Base-by-base conservation (phyloP, 1,140 invertebrate genomes). In the Neoseiulus cucumeris region DNA sequence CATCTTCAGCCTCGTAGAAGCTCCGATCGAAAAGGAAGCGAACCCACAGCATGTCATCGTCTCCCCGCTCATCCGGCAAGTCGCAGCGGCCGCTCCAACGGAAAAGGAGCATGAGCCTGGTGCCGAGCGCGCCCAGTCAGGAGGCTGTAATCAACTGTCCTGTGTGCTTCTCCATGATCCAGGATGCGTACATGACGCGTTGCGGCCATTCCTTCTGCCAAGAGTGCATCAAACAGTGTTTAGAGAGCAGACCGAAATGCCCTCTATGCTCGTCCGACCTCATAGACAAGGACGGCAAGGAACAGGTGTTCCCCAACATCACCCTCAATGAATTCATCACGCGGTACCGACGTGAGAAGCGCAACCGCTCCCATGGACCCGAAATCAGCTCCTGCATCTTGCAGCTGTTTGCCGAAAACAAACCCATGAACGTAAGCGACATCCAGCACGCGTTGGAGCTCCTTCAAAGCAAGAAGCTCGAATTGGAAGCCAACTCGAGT, bases 131-230 rank as follows among this genome's bases (percentile, higher is more conserved):
- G 2, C 22, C 51, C 17, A 29, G 25, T 14, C 44, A 51, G 14
- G 84, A 83, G 71, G 82, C 81, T 69, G 86, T 87, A 72, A 84
- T 84, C 68, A 75, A 85, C 0, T 91, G 91, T 73, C 88, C 89
- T 0, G 85, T 95, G 44, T 95, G 91, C 76, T 87, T 92, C 74
- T 86, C 92, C 73, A 76, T 91, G 22, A 90, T 94, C 66, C 84
- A 85, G 65, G 90, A 92, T 76, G 89, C 91, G 0, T 84, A 91
- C 74, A 89, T 94, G 70, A 94, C 91, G 0, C 83, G 85, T 68
- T 96, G 91, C 77, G 91, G 91, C 1, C 92, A 96, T 74, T 92
- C 89, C 4, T 96, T 91, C 77, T 95, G 92, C 78, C 79, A 84
- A 74, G 79, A 45, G 42, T 67, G 44, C 25, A 39, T 68, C 39